These are phyloP conservation scores for Catamblyrhynchus diadema DNA, from an alignment of 2,797 vertebrate genomes.

Conservation along the genomic window DNA sequence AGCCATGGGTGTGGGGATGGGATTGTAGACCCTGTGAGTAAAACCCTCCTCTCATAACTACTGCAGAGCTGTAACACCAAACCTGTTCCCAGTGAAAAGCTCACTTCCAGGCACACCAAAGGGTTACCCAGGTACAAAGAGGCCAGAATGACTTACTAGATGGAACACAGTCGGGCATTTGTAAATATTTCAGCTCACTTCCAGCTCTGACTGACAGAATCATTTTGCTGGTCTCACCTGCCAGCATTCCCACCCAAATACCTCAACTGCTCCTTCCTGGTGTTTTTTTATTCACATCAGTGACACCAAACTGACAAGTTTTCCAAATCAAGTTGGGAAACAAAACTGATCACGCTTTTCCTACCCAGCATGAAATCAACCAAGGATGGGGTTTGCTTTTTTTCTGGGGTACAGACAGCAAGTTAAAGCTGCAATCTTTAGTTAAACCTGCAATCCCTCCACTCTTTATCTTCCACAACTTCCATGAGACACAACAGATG, in stretches of 20 bases:
- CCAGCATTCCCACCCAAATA: not conserved
- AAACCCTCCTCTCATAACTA: not conserved
- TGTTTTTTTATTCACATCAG: not conserved
- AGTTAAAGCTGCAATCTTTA: not conserved
- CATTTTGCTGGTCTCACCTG: not conserved
- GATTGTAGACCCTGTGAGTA: not conserved
- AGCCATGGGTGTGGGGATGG: rapidly evolving
- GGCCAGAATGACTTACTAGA: not conserved
- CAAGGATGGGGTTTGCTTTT: rapidly evolving
- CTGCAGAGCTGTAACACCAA: not conserved
- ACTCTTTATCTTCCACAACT: not conserved
- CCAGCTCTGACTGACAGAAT: not conserved
- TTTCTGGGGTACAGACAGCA: not conserved
- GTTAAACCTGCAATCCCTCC: not conserved
- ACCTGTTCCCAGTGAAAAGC: not conserved
- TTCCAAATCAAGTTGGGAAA: not conserved
- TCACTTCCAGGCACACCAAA: not conserved
- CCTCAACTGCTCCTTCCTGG: not conserved
- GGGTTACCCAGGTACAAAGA: not conserved
- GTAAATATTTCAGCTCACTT: not conserved
- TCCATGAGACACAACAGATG: not conserved
- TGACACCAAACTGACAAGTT: not conserved
- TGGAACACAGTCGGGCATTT: not conserved
- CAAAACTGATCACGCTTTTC: not conserved
- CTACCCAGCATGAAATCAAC: not conserved